These are phyloP conservation scores for Amiota minor DNA, from an alignment of 2,888 invertebrate genomes.

Conservation along the genomic window DNA sequence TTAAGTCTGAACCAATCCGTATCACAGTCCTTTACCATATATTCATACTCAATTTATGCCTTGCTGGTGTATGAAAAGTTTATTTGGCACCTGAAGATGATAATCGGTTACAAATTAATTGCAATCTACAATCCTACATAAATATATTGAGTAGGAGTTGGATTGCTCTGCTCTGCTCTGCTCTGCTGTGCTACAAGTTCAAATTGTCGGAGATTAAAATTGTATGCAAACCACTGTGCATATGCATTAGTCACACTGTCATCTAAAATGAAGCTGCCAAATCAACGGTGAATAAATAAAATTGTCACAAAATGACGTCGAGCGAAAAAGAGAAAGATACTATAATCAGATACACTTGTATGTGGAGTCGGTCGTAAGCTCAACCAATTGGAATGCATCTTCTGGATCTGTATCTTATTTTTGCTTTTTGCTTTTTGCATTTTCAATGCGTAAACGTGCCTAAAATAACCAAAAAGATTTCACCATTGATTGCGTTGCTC, in stretches of 20 bases:
- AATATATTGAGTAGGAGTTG: slow-evolving; percentile 29
- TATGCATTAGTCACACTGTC: slow-evolving; percentile 22
- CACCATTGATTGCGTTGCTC: slow-evolving; percentile 69
- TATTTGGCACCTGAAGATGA: slow-evolving; percentile 73
- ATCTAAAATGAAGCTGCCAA: slow-evolving; percentile 17
- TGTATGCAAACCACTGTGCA: slow-evolving; percentile 20
- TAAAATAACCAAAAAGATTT: slow-evolving; percentile 54
- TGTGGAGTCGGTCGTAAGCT: neutral
- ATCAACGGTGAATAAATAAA: slow-evolving; percentile 66
- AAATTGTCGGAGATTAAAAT: neutral
- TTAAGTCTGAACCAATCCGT: no score
- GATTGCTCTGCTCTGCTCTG: neutral
- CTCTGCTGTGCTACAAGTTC: neutral
- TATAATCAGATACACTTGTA: slow-evolving; percentile 1
- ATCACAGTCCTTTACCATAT: slow-evolving; percentile 1
- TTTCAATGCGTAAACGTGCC: neutral
- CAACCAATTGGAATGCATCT: slow-evolving; percentile 30
- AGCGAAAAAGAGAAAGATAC: slow-evolving; percentile 44
- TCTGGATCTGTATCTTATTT: neutral
- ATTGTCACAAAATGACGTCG: slow-evolving; percentile 54
- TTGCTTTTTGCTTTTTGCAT: no score
- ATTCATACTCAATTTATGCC: slow-evolving; percentile 45
- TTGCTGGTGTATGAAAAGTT: slow-evolving; percentile 64
- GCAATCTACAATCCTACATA: slow-evolving; percentile 58
- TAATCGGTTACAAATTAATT: slow-evolving; percentile 74